A percentile compares a stretch with the other conserved stretches of the same genome.
Conservation (phyloP, 2,113 vertebrate species). For the Acanthochromis polyacanthus region DNA sequence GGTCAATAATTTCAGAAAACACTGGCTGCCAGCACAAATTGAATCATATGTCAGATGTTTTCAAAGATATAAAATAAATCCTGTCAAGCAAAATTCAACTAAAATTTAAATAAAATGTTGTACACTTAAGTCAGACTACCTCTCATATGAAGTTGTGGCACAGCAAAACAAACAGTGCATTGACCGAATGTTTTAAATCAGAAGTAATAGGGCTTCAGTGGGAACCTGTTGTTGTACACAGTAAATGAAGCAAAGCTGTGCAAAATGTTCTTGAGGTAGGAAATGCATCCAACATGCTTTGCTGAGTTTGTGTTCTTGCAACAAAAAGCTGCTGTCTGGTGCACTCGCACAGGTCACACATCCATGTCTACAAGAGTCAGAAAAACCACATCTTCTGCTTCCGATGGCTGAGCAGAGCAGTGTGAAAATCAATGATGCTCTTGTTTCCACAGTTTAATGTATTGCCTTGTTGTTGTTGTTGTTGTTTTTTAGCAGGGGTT, state of each 20-base stretch:
- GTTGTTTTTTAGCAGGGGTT: too few species aligned
- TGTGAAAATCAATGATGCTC: neutral
- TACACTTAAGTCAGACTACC: neutral
- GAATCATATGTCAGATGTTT: neutral
- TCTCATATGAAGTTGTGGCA: neutral
- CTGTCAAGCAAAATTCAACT: neutral
- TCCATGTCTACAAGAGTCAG: neutral
- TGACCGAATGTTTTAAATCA: neutral
- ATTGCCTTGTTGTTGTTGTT: neutral
- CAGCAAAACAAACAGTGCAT: neutral
- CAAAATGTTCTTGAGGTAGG: conserved; percentile 24
- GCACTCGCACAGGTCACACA: conserved; percentile 2
- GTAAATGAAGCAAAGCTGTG: neutral
- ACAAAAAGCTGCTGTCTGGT: neutral
- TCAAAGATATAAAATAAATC: neutral
- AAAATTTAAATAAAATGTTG: neutral
- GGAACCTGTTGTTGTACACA: neutral
- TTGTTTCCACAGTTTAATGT: neutral
- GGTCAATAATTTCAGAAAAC: too few species aligned
- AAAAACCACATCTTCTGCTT: conserved; percentile 53
- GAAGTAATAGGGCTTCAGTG: neutral
- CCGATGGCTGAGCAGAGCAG: neutral
- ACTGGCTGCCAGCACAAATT: too few species aligned
- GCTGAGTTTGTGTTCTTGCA: conserved; percentile 38
- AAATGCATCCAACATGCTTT: conserved; percentile 41